Evolutionary conservation across 2,888 invertebrate genomes (phyloP), one percentile per base, ranked within the genome.

Genomic region (Graphium colonna): DNA sequence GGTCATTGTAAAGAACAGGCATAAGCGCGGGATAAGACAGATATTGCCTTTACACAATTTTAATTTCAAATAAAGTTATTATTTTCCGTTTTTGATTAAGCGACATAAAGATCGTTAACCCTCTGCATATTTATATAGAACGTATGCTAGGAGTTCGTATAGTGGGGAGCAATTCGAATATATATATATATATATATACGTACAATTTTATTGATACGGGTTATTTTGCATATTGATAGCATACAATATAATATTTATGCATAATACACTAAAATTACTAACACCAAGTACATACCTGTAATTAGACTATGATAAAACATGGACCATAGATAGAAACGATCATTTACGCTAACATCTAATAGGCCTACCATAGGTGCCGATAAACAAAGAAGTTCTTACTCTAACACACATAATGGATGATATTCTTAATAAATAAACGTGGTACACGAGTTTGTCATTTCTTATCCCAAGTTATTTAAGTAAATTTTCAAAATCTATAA

Each of bases 191-290:
- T 28, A n/a, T n/a, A n/a, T n/a, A n/a, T n/a, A n/a, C n/a, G n/a
- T 28, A 28, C 4, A 28, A 39, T 9, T 36, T 39, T 39, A 10
- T 21, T 3, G 26, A 39, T 21, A 28, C 2, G 7, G 13, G 10
- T 15, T 15, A 48, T 39, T 2, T 44, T 21, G 5, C 26, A 48
- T 48, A 26, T 8, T 12, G 12, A 67, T 64, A 62, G 66, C 70
- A 75, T 75, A 71, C 69, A 67, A 65, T 68, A 71, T 70, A 70
- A 68, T 63, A 58, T 69, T 76, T 81, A 82, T 69, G 60, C 76
- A 82, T 77, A 73, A 68, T 33, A 82, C 68, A 61, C 76, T 82
- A 79, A 73, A 68, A 39, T 69, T 78, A 73, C 84, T 84, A 86
- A 83, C 83, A 85, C 66, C 79, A 69, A 86, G 41, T 41, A 49